Conservation (phyloP, 2,888 invertebrate species). For the Ganaspis brasiliensis region DNA sequence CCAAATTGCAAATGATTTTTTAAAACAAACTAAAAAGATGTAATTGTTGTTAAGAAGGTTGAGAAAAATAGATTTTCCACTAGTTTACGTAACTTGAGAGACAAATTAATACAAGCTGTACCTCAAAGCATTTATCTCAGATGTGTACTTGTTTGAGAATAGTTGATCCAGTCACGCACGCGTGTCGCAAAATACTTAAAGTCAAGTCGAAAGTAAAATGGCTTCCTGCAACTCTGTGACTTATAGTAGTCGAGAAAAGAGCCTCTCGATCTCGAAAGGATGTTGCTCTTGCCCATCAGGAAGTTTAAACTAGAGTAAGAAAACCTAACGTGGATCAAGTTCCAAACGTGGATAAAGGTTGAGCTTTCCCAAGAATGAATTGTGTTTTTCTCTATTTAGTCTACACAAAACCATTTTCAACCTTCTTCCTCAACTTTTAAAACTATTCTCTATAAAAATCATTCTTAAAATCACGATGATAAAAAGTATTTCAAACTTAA, state of each 20-base stretch:
- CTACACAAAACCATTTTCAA: too few species aligned
- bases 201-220: constrained; percentile 22
- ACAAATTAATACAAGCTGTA: neutral
- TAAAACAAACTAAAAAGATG: too few species aligned
- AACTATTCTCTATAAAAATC: too few species aligned
- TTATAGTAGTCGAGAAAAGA: neutral
- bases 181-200: constrained; percentile 36
- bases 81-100: too few species aligned
- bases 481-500: too few species aligned
- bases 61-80: too few species aligned
- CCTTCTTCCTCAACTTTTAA: too few species aligned
- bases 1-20: too few species aligned
- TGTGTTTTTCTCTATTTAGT: too few species aligned
- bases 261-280: constrained; percentile 3
- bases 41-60: too few species aligned
- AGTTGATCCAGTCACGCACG: constrained; percentile 17
- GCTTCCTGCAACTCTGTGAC: constrained; percentile 15
- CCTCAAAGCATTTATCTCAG: neutral
- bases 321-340: constrained; percentile 11
- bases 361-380: neutral
- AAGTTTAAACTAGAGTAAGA: constrained; percentile 12
- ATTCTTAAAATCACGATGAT: too few species aligned
- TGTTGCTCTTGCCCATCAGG: constrained; percentile 30
- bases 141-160: constrained; percentile 1
- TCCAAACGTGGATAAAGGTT: constrained; percentile 3